These are phyloP conservation scores for Agrotis puta DNA, from an alignment of 2,888 invertebrate species.

Conservation along the genomic window DNA sequence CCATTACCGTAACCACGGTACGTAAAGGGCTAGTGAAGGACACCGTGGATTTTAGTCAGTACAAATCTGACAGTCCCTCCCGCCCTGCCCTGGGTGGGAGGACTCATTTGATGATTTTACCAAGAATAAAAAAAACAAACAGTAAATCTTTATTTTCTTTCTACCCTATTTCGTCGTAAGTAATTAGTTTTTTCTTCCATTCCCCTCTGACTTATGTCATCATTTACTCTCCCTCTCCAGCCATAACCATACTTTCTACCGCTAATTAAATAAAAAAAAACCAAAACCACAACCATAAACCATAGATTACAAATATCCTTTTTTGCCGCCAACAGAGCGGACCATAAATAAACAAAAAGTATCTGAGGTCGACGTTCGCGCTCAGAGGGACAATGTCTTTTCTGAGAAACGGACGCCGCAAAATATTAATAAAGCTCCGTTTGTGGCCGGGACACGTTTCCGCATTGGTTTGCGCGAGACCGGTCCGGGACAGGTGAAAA, in stretches of 20 bases:
- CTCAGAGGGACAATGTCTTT: constrained; percentile 84
- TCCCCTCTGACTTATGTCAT: too few species aligned
- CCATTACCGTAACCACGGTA: too few species aligned
- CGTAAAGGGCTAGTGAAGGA: too few species aligned
- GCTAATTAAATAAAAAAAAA: constrained; percentile 26
- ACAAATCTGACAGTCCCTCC: too few species aligned
- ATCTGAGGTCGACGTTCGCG: constrained; percentile 78
- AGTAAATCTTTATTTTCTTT: too few species aligned
- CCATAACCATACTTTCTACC: not conserved
- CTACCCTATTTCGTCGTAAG: too few species aligned
- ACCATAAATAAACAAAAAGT: constrained; percentile 78
- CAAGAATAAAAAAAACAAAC: too few species aligned
- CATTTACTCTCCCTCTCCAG: too few species aligned
- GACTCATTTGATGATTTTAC: too few species aligned
- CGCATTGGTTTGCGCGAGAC: constrained; percentile 65
- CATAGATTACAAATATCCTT: constrained; percentile 65
- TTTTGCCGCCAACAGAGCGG: constrained; percentile 51
- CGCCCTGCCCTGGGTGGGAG: too few species aligned
- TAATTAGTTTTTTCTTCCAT: too few species aligned
- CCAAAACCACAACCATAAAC: constrained; percentile 21
- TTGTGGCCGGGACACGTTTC: constrained; percentile 73
- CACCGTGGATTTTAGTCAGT: too few species aligned
- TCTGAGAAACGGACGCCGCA: constrained; percentile 81
- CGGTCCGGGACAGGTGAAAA: constrained; percentile 58
- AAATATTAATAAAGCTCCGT: constrained; percentile 79